Evolutionary conservation across 37 sponge, comb jelly and placozoan species (phyloP), one percentile per base, ranked within the genome.

Genomic region (Hormiphora californensis): DNA sequence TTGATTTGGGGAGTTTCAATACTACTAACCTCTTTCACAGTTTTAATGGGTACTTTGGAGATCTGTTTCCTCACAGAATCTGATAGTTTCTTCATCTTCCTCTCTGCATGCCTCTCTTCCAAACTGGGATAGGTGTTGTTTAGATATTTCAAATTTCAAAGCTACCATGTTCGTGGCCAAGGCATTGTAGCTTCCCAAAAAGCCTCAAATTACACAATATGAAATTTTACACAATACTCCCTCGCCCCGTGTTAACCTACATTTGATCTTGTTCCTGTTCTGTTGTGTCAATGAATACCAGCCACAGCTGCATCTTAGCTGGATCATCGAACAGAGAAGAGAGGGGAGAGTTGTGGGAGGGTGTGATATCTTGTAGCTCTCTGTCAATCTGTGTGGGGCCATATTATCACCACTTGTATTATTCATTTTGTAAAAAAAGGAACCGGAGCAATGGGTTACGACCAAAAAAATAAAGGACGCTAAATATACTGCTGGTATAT

Each of bases 281-380:
- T 36, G 33, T 31, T 32, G 67, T 11, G 37, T 65, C 67, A 19
- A 65, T 65, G 37, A 65, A 65, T 11, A 65, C 67, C 34, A 65
- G 37, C 67, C 67, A 65, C 2, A 65, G 32, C 37, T 65, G 32
- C 67, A 65, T 65, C 37, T 65, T 65, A 32, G 32, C 37, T 36
- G 67, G 67, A 33, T 65, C 67, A 65, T 11, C 4, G 67, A 65
- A 65, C 1, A 65, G 67, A 28, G 67, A 65, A 28, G 67, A 65
- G 67, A 65, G 67, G 9, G 67, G 67, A 17, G 67, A 65, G 15
- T 30, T 65, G 37, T 65, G 67, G 9, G 33, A 30, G 3, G 67
- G 67, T 34, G 67, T 65, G 34, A 65, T 2, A 19, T 65, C 67
- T 65, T 65, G 67, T 34, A 65, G 37, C 37, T 65, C 67, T 33